Evolutionary conservation across 2,113 vertebrate genomes (phyloP), one percentile per base, ranked within the genome.

Genomic region (Amia ocellicauda): DNA sequence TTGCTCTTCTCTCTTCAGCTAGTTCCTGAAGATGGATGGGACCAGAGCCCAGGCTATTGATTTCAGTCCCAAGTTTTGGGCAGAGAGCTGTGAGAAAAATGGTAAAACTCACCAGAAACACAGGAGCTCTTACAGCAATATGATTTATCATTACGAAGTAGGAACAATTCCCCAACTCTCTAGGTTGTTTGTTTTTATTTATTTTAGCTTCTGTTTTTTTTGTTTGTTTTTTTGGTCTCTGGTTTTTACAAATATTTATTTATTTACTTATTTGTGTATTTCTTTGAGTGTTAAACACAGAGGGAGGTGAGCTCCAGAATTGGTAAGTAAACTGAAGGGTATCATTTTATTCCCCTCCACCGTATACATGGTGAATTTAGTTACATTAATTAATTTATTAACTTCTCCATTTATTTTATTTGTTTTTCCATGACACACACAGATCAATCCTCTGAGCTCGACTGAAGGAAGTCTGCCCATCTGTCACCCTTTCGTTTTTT

Each of bases 71-170:
- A 50, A n/a, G 45, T 23, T 68, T 52, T 62, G 43, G 24, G 63
- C 23, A 52, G 51, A 66, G 56, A 11, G 36, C 19, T 26, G 40
- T 3, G 28, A 66, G 63, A 58, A 61, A 70, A 66, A 66, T 66
- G 58, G 58, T n/a, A 41, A 59, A 66, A 61, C 47, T 60, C 52
- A 58, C 58, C 24, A 41, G 51, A 52, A 55, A 23, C 27, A 56
- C 23, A 23, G 58, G 10, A 54, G 36, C 31, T 54, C 17, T 28
- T 36, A 9, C 5, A 24, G 19, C 64, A 43, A 45, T 62, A 63
- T 77, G 79, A 83, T 83, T 81, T 81, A 83, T 80, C 73, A 74
- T 69, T 64, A 16, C 40, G 60, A 65, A 71, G 61, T 64, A 72
- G 47, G 57, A 69, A 74, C 64, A 68, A 62, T 58, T 74, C 74